Percentiles rank a stretch among this genome's conserved stretches.
phyloP scores from a whole-genome alignment of 2,888 invertebrate genomes.

The Orthosia gracilis region DNA sequence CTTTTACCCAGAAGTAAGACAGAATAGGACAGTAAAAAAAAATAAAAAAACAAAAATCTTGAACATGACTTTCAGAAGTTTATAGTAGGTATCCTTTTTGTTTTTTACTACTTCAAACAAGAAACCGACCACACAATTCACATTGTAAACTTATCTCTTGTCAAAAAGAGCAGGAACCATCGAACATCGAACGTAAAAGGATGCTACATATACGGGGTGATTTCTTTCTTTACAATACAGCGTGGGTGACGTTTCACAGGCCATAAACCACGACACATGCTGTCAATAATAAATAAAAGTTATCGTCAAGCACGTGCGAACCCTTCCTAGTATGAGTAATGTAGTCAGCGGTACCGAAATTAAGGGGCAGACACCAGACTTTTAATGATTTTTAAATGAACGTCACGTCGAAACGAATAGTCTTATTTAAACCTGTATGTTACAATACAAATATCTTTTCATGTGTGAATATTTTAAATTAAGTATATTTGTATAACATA shows the following conservation, averaged over 20 bases:
- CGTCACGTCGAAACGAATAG: too few relatives aligned
- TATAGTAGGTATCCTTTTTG: background rate
- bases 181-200: constrained; percentile 42
- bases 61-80: background rate
- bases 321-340: constrained; percentile 66
- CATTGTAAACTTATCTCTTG: constrained; percentile 38
- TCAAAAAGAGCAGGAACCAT: constrained; percentile 48
- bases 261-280: constrained; percentile 57
- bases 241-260: constrained; percentile 62
- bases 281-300: constrained; percentile 67
- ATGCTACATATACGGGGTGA: constrained; percentile 37
- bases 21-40: too few relatives aligned
- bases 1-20: too few relatives aligned
- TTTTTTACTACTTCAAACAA: constrained; percentile 1
- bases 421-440: too few relatives aligned
- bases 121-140: constrained; percentile 14
- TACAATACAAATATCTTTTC: too few relatives aligned
- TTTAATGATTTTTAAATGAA: too few relatives aligned
- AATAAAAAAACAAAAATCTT: background rate
- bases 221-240: constrained; percentile 51
- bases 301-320: constrained; percentile 61
- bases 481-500: too few relatives aligned
- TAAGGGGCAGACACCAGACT: constrained; percentile 1
- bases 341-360: constrained; percentile 45
- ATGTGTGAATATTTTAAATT: too few relatives aligned